Conservation (phyloP, 2,113 vertebrate species). For the Pluvialis apricaria region DNA sequence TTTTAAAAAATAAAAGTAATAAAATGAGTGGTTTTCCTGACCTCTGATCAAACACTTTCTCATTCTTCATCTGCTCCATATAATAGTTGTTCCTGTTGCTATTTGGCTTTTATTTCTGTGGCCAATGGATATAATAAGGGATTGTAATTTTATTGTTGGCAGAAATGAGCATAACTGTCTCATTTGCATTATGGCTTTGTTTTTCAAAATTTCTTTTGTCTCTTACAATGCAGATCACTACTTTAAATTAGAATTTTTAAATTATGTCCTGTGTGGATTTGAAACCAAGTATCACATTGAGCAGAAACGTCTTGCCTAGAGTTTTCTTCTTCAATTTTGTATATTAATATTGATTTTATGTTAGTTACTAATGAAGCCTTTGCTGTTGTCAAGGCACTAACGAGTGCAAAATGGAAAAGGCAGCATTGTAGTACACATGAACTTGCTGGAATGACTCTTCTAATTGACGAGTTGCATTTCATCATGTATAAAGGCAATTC, state of each 20-base stretch:
- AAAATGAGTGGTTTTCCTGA: neutral
- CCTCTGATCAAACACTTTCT: neutral
- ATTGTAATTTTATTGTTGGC: neutral
- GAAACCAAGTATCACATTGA: neutral
- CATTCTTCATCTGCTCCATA: neutral
- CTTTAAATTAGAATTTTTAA: neutral
- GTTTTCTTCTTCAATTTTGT: neutral
- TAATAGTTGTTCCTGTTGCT: neutral
- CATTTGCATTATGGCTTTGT: neutral
- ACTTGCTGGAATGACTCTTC: neutral
- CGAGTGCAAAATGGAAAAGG: neutral
- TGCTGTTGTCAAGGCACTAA: neutral
- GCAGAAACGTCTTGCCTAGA: neutral
- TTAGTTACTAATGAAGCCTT: neutral
- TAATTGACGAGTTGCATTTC: neutral
- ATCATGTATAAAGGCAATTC: neutral
- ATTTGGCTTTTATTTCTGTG: neutral
- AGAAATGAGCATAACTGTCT: neutral
- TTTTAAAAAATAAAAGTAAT: neutral
- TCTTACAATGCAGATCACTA: neutral
- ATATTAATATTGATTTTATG: neutral
- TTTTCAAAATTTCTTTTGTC: neutral
- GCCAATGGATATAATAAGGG: neutral
- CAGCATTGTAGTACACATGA: neutral
- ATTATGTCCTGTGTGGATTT: neutral